A percentile compares a stretch with the other conserved stretches of the same genome.
These are phyloP conservation scores for Baronia brevicornis DNA, from an alignment of 2,888 invertebrate genomes.

Conservation along the genomic window DNA sequence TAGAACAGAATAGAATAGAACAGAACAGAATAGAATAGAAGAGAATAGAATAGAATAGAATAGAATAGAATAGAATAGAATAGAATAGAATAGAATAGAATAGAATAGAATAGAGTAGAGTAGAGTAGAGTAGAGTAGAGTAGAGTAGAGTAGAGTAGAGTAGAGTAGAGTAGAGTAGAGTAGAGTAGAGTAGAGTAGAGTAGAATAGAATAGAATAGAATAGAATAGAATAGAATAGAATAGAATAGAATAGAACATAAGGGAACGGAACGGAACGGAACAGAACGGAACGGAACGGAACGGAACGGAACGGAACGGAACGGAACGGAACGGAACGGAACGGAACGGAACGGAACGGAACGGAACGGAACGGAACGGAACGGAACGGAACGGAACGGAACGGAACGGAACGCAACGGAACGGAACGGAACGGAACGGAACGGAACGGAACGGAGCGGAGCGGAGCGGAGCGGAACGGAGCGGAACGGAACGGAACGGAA, in stretches of 20 bases:
- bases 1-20: slow-evolving; percentile 2
- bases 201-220: slow-evolving; percentile 3
- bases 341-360: no score
- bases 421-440: no score
- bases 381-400: no score
- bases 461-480: no score
- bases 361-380: no score
- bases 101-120: slow-evolving; percentile 2
- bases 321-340: no score
- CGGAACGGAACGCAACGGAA: no score
- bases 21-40: slow-evolving; percentile 2
- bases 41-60: no score
- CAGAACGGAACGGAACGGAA: background rate
- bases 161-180: slow-evolving; percentile 1
- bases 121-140: slow-evolving; percentile 1
- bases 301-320: background rate
- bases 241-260: slow-evolving; percentile 2
- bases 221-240: slow-evolving; percentile 3
- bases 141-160: slow-evolving; percentile 1
- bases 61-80: slow-evolving; percentile 3
- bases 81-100: slow-evolving; percentile 3
- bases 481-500: no score
- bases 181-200: slow-evolving; percentile 1
- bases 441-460: no score
- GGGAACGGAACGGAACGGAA: background rate